Conservation (phyloP, 1,140 invertebrate species). For the Dendrolimus kikuchii region DNA sequence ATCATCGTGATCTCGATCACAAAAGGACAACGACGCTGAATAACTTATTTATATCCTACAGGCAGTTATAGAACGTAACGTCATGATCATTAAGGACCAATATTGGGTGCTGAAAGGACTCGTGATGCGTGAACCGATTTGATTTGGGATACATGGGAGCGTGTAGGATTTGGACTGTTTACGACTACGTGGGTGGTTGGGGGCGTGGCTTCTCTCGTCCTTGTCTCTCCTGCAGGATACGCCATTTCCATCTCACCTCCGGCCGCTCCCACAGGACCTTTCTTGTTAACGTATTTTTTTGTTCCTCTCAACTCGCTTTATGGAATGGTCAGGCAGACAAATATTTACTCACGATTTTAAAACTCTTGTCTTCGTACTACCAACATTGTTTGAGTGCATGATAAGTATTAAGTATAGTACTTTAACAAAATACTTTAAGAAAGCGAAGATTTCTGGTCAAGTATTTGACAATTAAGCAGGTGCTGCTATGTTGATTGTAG, state of each 20-base stretch:
- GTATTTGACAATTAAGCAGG: too few relatives aligned
- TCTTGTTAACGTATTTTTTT: constrained; percentile 68
- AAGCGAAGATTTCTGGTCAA: too few relatives aligned
- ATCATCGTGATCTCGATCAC: constrained; percentile 65
- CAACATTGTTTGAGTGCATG: constrained; percentile 25
- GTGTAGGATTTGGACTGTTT: constrained; percentile 69
- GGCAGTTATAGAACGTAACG: constrained; percentile 36
- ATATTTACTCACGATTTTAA: constrained; percentile 70
- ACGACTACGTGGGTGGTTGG: constrained; percentile 68
- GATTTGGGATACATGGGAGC: constrained; percentile 69
- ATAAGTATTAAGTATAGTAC: constrained; percentile 28
- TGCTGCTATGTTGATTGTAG: too few relatives aligned
- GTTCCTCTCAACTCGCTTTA: constrained; percentile 53
- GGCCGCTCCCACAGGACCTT: constrained; percentile 65
- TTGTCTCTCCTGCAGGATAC: constrained; percentile 19
- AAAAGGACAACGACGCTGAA: constrained; percentile 59
- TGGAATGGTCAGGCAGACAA: constrained; percentile 64
- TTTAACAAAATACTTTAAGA: too few relatives aligned
- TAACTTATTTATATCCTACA: constrained; percentile 58
- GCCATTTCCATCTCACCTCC: constrained; percentile 29
- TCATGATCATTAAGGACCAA: constrained; percentile 17
- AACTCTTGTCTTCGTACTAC: constrained; percentile 62
- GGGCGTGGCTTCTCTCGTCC: constrained; percentile 53
- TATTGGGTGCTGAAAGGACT: constrained; percentile 24
- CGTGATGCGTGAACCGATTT: constrained; percentile 59